These are phyloP conservation scores for Octodonta nipae DNA, from an alignment of 2,888 invertebrate genomes.

Conservation along the genomic window DNA sequence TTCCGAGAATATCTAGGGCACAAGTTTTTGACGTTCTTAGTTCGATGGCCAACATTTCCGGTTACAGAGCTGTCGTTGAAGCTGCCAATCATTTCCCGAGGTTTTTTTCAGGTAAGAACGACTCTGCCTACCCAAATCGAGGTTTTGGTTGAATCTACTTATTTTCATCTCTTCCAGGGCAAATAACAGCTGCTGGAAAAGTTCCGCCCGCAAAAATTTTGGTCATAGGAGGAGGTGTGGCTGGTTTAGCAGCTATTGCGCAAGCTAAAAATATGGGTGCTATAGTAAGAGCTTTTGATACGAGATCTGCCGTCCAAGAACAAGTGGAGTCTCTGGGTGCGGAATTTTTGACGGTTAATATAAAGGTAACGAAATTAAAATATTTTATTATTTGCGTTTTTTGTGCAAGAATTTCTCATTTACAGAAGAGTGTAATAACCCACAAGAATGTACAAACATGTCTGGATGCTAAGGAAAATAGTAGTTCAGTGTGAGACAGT, in stretches of 20 bases:
- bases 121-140: neutral
- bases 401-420: no score
- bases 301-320: conserved; percentile 67
- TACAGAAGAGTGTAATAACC: no score
- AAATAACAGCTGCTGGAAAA: conserved; percentile 81
- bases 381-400: no score
- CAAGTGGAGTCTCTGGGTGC: conserved; percentile 81
- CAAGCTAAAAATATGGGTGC: conserved; percentile 83
- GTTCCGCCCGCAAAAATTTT: conserved; percentile 80
- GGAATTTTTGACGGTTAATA: conserved; percentile 67
- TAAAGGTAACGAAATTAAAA: conserved; percentile 51
- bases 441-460: no score
- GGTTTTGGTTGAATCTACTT: no score
- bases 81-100: conserved; percentile 81
- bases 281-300: conserved; percentile 78
- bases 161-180: no score
- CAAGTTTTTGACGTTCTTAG: conserved; percentile 83
- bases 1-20: conserved; percentile 76
- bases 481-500: no score
- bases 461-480: no score
- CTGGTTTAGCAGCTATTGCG: conserved; percentile 73
- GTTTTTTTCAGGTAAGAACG: conserved; percentile 63
- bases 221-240: conserved; percentile 81
- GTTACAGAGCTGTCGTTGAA: conserved; percentile 78
- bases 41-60: conserved; percentile 84